These are phyloP conservation scores for Lasioglossum marginatum DNA, from an alignment of 2,888 invertebrate genomes.

Conservation along the genomic window DNA sequence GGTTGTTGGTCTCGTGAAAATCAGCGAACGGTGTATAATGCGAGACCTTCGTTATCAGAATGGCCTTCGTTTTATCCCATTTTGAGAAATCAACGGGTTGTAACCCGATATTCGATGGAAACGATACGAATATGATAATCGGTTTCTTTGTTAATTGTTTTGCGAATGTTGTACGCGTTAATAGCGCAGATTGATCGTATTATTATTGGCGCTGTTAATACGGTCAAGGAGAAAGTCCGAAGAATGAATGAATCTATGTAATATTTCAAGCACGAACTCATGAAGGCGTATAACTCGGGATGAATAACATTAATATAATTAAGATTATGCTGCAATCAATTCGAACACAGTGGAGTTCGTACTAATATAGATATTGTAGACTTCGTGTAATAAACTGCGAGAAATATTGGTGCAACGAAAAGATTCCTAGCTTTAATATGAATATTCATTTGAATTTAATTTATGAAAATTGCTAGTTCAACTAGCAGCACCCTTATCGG, in stretches of 20 bases:
- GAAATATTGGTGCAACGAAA: neutral
- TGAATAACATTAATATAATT: conserved; percentile 6
- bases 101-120: neutral
- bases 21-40: conserved; percentile 1
- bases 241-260: neutral
- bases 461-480: no score
- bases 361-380: neutral
- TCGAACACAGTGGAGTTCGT: neutral
- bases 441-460: no score
- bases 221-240: conserved; percentile 8
- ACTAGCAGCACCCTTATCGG: no score
- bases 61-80: neutral
- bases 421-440: no score
- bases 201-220: neutral
- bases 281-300: neutral
- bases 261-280: neutral
- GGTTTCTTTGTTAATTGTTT: neutral
- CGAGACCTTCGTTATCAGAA: conserved; percentile 1
- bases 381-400: neutral
- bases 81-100: neutral
- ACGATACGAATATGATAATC: neutral
- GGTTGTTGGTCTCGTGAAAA: conserved; percentile 17
- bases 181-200: neutral
- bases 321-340: neutral
- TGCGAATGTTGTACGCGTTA: neutral